These are phyloP conservation scores for Fulica atra DNA, from an alignment of 2,113 vertebrate genomes.

Conservation along the genomic window DNA sequence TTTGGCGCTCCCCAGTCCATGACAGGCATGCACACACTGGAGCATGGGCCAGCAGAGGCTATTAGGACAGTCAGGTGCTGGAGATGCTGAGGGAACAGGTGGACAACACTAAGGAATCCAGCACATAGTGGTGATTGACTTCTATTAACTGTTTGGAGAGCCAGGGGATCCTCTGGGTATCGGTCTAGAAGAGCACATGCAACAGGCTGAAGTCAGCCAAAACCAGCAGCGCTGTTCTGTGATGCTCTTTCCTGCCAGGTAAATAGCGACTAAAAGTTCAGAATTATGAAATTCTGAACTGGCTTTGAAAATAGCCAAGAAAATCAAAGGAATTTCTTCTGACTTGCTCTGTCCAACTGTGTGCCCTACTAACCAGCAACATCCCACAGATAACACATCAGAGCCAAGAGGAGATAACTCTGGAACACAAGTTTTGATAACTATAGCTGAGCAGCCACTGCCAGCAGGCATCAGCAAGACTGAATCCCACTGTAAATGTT, in stretches of 20 bases:
- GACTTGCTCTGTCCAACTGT: neutral
- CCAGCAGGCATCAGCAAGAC: neutral
- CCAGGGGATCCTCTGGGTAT: neutral
- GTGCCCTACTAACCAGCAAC: neutral
- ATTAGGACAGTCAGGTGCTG: neutral
- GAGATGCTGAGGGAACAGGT: neutral
- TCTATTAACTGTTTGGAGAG: neutral
- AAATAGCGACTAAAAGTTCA: neutral
- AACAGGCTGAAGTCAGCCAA: neutral
- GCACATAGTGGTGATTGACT: rapidly evolving
- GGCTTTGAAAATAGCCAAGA: neutral
- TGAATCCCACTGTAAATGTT: neutral
- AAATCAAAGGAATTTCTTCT: neutral
- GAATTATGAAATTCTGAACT: neutral
- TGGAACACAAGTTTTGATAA: neutral
- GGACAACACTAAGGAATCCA: neutral
- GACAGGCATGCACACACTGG: neutral
- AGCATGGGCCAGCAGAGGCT: neutral
- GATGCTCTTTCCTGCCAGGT: neutral
- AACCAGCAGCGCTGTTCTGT: neutral
- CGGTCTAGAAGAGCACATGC: neutral
- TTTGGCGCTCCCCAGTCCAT: neutral
- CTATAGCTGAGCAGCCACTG: neutral
- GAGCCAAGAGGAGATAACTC: neutral
- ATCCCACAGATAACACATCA: neutral